These are phyloP conservation scores for Gallinago media DNA, from an alignment of 2,113 vertebrate species.

Conservation along the genomic window DNA sequence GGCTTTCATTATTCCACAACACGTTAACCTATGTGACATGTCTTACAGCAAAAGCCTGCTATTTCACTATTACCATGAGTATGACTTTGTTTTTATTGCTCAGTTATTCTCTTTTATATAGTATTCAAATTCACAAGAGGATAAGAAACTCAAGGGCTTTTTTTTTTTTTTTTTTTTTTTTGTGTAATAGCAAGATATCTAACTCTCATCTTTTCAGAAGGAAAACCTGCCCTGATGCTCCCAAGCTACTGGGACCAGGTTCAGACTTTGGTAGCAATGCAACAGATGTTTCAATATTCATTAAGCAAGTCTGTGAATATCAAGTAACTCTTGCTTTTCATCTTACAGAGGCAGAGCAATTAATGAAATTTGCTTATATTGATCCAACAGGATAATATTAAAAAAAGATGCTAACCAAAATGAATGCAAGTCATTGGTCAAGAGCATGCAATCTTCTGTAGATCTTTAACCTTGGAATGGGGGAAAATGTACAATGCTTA, in stretches of 20 bases:
- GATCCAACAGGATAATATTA: neutral
- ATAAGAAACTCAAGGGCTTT: neutral
- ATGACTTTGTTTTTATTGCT: neutral
- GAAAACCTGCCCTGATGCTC: neutral
- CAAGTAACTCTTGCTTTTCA: neutral
- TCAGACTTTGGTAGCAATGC: neutral
- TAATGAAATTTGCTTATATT: neutral
- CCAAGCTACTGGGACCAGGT: neutral
- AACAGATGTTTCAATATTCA: constrained; percentile 24
- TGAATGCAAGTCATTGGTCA: neutral
- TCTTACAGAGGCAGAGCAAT: neutral
- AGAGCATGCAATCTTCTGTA: neutral
- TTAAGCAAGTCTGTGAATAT: neutral
- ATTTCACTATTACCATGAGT: neutral
- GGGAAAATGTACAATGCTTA: neutral
- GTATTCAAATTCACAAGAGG: neutral
- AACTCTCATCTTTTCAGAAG: neutral
- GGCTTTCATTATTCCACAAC: neutral
- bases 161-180: neutral
- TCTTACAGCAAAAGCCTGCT: neutral
- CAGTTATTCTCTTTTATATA: neutral
- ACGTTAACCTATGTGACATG: neutral
- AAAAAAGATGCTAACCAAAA: neutral
- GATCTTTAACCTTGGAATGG: neutral
- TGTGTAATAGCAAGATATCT: neutral